A percentile compares a stretch with the other conserved stretches of the same genome.
Conservation (phyloP, 2,113 vertebrate genomes). For the Caranx ignobilis region DNA sequence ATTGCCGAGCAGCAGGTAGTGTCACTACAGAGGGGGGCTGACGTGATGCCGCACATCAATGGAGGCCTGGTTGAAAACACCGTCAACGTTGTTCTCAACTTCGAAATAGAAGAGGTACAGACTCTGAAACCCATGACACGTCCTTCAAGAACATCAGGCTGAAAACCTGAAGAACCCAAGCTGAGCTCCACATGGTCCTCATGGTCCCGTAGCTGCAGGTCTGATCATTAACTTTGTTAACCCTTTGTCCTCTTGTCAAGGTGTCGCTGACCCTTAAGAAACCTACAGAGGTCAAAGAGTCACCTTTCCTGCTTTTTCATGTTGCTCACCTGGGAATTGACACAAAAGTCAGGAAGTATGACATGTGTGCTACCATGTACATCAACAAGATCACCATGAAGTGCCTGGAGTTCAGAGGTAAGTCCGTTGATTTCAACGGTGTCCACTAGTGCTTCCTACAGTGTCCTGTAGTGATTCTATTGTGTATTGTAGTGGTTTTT, state of each 20-base stretch:
- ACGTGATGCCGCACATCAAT: background rate
- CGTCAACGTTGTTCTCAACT: constrained; percentile 89
- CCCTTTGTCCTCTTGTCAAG: constrained; percentile 65
- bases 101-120: constrained; percentile 93
- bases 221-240: background rate
- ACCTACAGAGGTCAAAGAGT: constrained; percentile 75
- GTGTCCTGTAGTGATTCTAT: background rate
- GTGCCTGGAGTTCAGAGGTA: constrained; percentile 89
- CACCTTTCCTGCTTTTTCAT: constrained; percentile 88
- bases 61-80: constrained; percentile 75
- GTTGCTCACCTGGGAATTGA: constrained; percentile 89
- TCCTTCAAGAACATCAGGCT: background rate
- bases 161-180: background rate
- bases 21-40: constrained; percentile 31
- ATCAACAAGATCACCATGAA: constrained; percentile 88
- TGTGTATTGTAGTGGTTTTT: too few species aligned
- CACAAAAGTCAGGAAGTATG: constrained; percentile 86
- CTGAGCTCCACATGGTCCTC: background rate
- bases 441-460: too few species aligned
- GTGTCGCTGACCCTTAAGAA: constrained; percentile 89
- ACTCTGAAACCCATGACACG: background rate
- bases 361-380: constrained; percentile 88
- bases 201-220: background rate
- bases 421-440: background rate
- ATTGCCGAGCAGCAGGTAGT: constrained; percentile 41